Base-by-base conservation (phyloP, 2,797 vertebrate genomes). In the Myotis planiceps region DNA sequence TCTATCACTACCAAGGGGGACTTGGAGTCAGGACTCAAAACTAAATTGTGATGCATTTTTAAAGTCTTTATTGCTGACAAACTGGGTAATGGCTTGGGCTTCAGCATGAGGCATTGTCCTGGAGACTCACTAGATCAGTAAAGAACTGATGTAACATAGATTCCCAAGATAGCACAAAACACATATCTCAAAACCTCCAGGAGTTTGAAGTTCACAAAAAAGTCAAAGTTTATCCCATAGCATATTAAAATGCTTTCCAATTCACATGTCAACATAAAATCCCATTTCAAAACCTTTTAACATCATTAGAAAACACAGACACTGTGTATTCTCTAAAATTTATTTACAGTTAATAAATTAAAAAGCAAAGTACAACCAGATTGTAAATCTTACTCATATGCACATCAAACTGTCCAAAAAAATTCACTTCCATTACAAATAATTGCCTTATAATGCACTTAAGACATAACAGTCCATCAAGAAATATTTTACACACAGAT, bases 291-390 rank as follows among this genome's bases (percentile, higher is more conserved):
- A 97, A 91, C 76, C 3, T 51, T 94, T 79, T 81, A 45, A 53
- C 69, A 95, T 88, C 81, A 97, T 68, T 90, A 96, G 81, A 83
- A 92, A 96, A 94, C 63, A n/a, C 51, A 94, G 78, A 96, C 96
- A 95, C 18, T 39, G 42, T 88, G 55, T 96, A 95, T 95, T 95
- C 92, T 97, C 96, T 97, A 97, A 98, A 97, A 97, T 98, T 97
- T 98, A 98, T 98, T 98, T 98, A 97, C 97, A 98, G 68, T 96
- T 96, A 97, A 98, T 98, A 98, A 98, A 87, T 98, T 98, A 98
- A 98, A 98, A 97, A 95, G 93, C 87, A 97, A 97, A 95, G 75
- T 95, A 97, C 97, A 97, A 97, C 88, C 93, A 97, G 95, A 96
- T 84, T 96, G 55, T 83, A 97, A 96, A 96, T 97, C 87, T 96